Percentiles rank a stretch among this genome's conserved stretches.
Conservation (phyloP, 2,113 vertebrate genomes). For the Hippocampus comes region DNA sequence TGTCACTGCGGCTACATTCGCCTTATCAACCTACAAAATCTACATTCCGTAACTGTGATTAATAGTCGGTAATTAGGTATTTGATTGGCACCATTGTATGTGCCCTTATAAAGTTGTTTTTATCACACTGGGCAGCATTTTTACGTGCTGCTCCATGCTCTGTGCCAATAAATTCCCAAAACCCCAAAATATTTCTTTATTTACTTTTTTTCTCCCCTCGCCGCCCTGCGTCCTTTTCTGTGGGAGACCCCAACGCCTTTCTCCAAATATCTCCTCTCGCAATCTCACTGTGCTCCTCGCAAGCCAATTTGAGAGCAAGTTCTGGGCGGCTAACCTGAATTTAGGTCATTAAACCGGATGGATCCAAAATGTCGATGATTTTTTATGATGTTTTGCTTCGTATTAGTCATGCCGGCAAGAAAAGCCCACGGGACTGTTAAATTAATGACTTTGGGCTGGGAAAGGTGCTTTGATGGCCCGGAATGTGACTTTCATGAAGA, state of each 20-base stretch:
- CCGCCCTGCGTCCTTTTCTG: conserved; percentile 1
- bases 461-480: conserved; percentile 23
- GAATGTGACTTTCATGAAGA: conserved; percentile 10
- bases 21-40: neutral
- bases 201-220: conserved; percentile 1
- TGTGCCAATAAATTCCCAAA: neutral
- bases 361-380: neutral
- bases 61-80: neutral
- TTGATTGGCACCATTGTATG: neutral
- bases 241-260: conserved; percentile 22
- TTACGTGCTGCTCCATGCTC: neutral
- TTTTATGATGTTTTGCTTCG: conserved; percentile 17
- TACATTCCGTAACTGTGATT: neutral
- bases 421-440: conserved; percentile 28
- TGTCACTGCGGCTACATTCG: conserved; percentile 25
- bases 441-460: conserved; percentile 20
- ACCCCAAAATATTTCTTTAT: neutral
- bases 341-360: conserved; percentile 2
- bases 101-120: neutral
- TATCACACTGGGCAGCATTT: neutral
- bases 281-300: conserved; percentile 14
- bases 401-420: conserved; percentile 6
- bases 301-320: conserved; percentile 16
- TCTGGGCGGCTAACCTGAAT: conserved; percentile 8
- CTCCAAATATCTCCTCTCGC: conserved; percentile 22